A percentile compares a stretch with the other conserved stretches of the same genome.
Conservation (phyloP, 2,113 vertebrate genomes). For the Cyprinus carpio region DNA sequence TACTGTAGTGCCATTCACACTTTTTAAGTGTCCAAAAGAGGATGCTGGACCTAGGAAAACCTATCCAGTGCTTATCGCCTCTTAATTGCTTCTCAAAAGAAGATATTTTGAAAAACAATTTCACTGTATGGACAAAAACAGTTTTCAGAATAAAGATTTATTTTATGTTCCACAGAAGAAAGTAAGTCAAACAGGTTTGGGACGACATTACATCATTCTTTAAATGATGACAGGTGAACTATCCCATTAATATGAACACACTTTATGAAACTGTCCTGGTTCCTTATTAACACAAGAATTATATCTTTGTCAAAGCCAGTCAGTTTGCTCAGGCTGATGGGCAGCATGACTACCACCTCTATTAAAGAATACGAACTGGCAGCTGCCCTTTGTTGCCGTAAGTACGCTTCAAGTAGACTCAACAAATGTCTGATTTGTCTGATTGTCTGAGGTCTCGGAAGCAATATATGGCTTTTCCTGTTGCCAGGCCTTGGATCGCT, state of each 20-base stretch:
- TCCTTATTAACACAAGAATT: constrained; percentile 1
- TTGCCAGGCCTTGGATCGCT: constrained; percentile 52
- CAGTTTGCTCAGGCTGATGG: not conserved
- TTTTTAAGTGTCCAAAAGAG: not conserved
- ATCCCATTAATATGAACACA: not conserved
- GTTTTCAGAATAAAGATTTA: not conserved
- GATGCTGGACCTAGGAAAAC: not conserved
- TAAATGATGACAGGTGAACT: not conserved
- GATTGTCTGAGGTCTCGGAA: constrained; percentile 35
- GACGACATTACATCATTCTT: not conserved
- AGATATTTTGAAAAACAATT: not conserved
- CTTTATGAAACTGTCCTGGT: not conserved
- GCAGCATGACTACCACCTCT: not conserved
- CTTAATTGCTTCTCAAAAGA: not conserved
- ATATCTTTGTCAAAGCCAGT: constrained; percentile 10
- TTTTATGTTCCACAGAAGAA: not conserved
- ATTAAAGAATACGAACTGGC: constrained; percentile 7
- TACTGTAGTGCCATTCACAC: no score
- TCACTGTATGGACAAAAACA: not conserved
- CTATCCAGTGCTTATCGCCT: not conserved
- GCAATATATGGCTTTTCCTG: not conserved
- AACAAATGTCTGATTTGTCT: constrained; percentile 52
- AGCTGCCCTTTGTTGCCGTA: constrained; percentile 7
- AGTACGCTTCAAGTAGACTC: constrained; percentile 7
- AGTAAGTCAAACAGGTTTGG: not conserved